Base-by-base conservation (phyloP, 2,888 invertebrate genomes). In the Buathra laborator region DNA sequence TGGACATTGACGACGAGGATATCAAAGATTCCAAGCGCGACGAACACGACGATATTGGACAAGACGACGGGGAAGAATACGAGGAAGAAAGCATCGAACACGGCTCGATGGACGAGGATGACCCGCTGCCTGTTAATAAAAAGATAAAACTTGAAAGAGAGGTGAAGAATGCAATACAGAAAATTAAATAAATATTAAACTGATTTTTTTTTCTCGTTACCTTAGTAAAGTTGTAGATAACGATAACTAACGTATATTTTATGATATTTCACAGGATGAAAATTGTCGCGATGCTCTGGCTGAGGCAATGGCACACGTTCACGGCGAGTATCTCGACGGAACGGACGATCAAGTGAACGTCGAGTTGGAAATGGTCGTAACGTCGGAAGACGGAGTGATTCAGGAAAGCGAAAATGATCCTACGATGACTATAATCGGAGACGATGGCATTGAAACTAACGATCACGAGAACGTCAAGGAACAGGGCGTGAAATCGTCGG, bases 291-390 rank as follows among this genome's bases (percentile, higher is more conserved):
- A 93, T 78, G 87, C 91, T 74, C 87, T 93, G 10, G 92, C 91
- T 1, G 89, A 91, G 72, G 91, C 93, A 3, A 93, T 93, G 91
- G 92, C 91, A 2, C 90, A 93, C 29, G 92, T 92, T 51, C 90
- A 93, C 66, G 89, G 89, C 0, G 93, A 94, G 75, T 92, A 90
- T 79, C 59, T 90, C 3, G 91, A 91, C 16, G 89, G 90, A 32
- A 66, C 84, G 1, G 90, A 88, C 2, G 89, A 89, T 32, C 87
- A 90, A 37, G 89, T 84, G 3, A 79, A 89, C 56, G 89, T 92
- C 6, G 90, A 92, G n/a, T 81, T 92, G 81, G 92, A 93, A 82
- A 92, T 92, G 90, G 88, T 91, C 3, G 89, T 90, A 0, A 91
- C 90, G 43, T 89, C 90, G 0, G 90, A 91, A 24, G 89, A 89